phyloP scores from a whole-genome alignment of 2,888 invertebrate genomes.

The Lymantria monacha region DNA sequence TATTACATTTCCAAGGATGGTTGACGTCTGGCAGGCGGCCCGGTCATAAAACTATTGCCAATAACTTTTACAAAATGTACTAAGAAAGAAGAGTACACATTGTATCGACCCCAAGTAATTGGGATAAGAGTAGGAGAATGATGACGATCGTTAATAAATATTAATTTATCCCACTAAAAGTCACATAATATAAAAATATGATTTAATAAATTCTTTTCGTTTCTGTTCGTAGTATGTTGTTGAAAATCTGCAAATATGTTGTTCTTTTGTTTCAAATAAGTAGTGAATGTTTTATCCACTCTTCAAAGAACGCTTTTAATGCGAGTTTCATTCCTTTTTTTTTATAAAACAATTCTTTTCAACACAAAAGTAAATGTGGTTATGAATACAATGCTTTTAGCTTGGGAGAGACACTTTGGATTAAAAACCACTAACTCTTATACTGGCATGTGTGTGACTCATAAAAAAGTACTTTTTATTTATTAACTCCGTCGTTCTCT shows the following conservation, averaged over 20 bases:
- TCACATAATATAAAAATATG: no score
- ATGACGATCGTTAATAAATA: no score
- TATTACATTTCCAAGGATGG: no score
- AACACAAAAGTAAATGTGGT: slow-evolving; percentile 8
- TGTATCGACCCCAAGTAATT: no score
- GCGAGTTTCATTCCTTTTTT: background rate
- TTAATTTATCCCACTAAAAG: no score
- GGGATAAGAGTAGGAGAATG: no score
- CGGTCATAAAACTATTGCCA: no score
- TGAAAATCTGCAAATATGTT: background rate
- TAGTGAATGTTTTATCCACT: background rate
- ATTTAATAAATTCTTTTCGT: no score
- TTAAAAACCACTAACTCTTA: slow-evolving; percentile 6
- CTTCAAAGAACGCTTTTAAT: background rate
- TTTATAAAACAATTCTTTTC: slow-evolving; percentile 3
- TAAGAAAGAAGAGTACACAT: no score
- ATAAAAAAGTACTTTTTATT: background rate
- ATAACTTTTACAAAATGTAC: no score
- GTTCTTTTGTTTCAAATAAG: background rate
- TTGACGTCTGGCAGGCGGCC: no score
- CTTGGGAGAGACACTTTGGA: slow-evolving; percentile 5
- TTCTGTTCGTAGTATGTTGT: background rate
- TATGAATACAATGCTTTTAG: slow-evolving; percentile 9
- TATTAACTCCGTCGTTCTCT: no score
- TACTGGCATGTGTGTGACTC: background rate